Conservation (phyloP, 2,113 vertebrate species). For the Pangasianodon hypophthalmus region DNA sequence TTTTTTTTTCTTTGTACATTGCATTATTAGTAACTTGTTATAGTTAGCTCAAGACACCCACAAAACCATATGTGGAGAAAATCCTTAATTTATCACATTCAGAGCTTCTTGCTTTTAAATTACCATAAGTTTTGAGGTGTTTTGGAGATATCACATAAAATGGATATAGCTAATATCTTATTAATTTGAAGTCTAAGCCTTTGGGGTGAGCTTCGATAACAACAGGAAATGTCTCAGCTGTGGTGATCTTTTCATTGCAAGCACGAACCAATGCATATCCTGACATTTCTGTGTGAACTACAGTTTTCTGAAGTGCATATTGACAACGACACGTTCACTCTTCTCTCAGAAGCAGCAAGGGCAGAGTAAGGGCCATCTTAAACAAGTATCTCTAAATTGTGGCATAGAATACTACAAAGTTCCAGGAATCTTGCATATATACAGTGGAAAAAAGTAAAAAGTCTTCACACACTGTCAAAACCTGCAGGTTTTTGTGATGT, state of each 20-base stretch:
- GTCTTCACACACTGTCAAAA: not conserved
- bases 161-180: constrained; percentile 12
- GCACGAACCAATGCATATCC: constrained; percentile 6
- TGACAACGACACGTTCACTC: not conserved
- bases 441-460: not conserved
- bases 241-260: constrained; percentile 21
- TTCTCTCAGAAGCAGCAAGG: not conserved
- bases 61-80: not conserved
- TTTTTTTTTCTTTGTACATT: not conserved
- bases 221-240: constrained; percentile 5
- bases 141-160: not conserved
- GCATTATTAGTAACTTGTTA: constrained; percentile 12
- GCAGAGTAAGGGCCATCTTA: not conserved
- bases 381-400: not conserved
- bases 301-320: not conserved
- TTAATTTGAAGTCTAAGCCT: constrained; percentile 3
- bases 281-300: constrained; percentile 19
- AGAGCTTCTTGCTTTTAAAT: not conserved
- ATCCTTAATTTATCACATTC: not conserved
- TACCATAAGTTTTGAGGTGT: not conserved
- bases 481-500: not conserved
- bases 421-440: not conserved
- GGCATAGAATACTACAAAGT: not conserved
- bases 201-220: not conserved
- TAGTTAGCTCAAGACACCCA: not conserved